Conservation (phyloP, 2,797 vertebrate species). For the Denticeps clupeoides region DNA sequence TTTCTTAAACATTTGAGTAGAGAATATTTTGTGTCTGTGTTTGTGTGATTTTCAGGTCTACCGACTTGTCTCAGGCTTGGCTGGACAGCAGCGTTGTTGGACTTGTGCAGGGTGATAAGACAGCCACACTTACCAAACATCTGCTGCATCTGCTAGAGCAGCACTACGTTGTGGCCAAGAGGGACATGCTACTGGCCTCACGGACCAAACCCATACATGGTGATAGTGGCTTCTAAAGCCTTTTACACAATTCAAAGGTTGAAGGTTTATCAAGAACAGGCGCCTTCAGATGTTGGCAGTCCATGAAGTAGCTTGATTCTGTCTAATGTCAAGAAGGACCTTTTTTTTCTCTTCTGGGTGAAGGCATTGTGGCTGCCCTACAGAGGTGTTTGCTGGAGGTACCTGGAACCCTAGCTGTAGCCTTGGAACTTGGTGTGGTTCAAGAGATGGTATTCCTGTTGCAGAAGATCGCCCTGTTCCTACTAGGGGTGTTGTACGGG, state of each 20-base stretch:
- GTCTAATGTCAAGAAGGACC: too few relatives aligned
- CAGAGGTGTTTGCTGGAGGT: slow-evolving; percentile 69
- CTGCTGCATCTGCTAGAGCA: slow-evolving; percentile 58
- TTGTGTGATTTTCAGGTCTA: slow-evolving; percentile 29
- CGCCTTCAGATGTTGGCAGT: too few relatives aligned
- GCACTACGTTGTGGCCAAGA: slow-evolving; percentile 56
- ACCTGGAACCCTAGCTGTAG: slow-evolving; percentile 33
- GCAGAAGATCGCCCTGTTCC: slow-evolving; percentile 60
- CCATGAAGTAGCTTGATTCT: too few relatives aligned
- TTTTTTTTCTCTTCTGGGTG: too few relatives aligned
- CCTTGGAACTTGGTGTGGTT: slow-evolving; percentile 35
- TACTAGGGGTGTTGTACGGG: slow-evolving; percentile 66
- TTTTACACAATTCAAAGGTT: too few relatives aligned
- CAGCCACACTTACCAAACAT: slow-evolving; percentile 42
- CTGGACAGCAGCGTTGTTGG: slow-evolving; percentile 17
- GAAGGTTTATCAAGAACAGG: too few relatives aligned
- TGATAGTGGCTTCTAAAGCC: too few relatives aligned
- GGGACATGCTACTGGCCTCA: slow-evolving; percentile 69
- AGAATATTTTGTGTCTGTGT: too few relatives aligned
- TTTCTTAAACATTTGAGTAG: too few relatives aligned
- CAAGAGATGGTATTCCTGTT: slow-evolving; percentile 54
- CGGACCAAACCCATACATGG: slow-evolving; percentile 66
- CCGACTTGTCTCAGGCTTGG: slow-evolving; percentile 23
- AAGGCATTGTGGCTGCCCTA: slow-evolving; percentile 69
- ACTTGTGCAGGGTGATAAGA: background rate